Base-by-base conservation (phyloP, 2,888 invertebrate genomes). In the Calliphora vomitoria region DNA sequence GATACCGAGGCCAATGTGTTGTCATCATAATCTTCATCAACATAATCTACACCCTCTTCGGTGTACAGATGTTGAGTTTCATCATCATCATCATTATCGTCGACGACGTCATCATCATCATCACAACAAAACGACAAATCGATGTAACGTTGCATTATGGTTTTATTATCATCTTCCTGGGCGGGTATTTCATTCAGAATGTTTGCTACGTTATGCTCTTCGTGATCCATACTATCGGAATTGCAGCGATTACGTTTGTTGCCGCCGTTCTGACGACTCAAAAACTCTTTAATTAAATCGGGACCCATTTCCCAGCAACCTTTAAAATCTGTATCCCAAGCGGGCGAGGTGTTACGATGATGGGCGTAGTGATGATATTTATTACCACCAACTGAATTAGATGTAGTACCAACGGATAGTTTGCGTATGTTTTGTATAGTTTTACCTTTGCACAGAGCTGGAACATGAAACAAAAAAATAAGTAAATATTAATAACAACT, bases 221-320 rank as follows among this genome's bases (percentile, higher is more conserved):
- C 81, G 20, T 71, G 79, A 50, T 87, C 90, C 74, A 90, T 91
- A 82, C 91, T 90, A 66, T 91, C 91, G 20, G 92, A 91, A 79
- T 90, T 91, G 80, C 91, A 91, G 3, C 91, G 90, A 90, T 92
- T 92, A 44, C 91, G 91, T 85, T 89, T 90, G 87, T 90, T 90
- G 13, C 10, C 44, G n/a, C 90, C 90, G 81, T 90, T 91, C 85
- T 92, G 91, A 76, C 90, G 91, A 10, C 90, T 86, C 62, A 92
- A 90, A 86, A 92, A 93, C 88, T 93, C 93, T 79, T 91, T 91
- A n/a, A 92, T 92, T 58, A 92, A 86, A 90, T 93, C 92, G 74
- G 90, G 90, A 55, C 92, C 92, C 93, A 93, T 93, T 90, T 93
- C 93, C 93, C 93, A 93, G 84, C 91, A 90, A 41, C 92, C 93